Conservation (phyloP, 2,113 vertebrate genomes). For the Sinocyclocheilus maitianheensis region DNA sequence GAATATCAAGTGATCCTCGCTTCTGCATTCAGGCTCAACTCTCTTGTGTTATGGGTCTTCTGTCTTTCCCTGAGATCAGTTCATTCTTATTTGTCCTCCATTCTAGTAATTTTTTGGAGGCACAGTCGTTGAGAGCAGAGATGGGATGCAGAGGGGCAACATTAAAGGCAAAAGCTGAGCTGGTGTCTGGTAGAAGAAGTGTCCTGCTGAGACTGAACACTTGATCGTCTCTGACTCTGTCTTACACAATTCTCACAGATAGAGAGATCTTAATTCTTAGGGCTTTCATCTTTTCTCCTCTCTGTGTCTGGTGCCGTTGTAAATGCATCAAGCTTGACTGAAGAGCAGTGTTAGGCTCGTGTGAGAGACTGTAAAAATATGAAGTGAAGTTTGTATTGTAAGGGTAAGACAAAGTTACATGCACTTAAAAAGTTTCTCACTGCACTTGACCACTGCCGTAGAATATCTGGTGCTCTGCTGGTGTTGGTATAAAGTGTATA, state of each 20-base stretch:
- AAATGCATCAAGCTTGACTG: conserved; percentile 1
- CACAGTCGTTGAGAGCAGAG: background rate
- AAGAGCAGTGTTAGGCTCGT: conserved; percentile 1
- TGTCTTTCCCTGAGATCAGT: background rate
- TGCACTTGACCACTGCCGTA: background rate
- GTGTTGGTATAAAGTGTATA: background rate
- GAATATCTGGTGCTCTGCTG: background rate
- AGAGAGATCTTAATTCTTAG: background rate
- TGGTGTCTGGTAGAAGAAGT: background rate
- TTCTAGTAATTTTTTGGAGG: background rate
- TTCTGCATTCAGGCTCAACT: background rate
- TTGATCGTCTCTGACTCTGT: conserved; percentile 19
- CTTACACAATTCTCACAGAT: background rate
- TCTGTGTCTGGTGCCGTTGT: background rate
- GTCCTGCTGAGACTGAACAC: conserved; percentile 36
- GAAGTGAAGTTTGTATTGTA: background rate
- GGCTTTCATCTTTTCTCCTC: conserved; percentile 34
- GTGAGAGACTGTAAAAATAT: conserved; percentile 1
- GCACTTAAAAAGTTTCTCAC: background rate
- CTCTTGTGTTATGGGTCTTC: background rate
- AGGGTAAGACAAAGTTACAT: background rate
- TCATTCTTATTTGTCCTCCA: background rate
- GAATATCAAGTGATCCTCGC: background rate
- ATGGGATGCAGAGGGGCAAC: background rate
- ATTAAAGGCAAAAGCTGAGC: conserved; percentile 32